Evolutionary conservation across 2,113 vertebrate species (phyloP), one percentile per base, ranked within the genome.

Genomic region (Anolis sagrei): DNA sequence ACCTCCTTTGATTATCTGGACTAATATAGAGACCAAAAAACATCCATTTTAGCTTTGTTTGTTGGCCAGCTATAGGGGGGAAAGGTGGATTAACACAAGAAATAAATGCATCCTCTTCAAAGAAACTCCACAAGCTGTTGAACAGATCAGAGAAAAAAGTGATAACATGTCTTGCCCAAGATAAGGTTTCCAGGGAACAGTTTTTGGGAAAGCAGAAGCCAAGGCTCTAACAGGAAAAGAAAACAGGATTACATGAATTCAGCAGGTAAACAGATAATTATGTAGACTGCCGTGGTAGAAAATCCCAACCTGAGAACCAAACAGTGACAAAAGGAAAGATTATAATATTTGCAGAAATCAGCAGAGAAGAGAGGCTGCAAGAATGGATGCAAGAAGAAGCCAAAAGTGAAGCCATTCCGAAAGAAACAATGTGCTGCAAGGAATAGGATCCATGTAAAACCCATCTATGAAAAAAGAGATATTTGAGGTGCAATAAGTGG

Each of bases 141-240:
- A 34, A 8, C 49, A 39, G 48, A 48, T 51, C 74, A 76, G 49
- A 58, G 29, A 54, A 54, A 27, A 76, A 76, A 32, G n/a, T 19
- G 49, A 27, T 11, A 32, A 5, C 64, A 19, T 32, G 13, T 2
- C 68, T 7, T 58, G 54, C 13, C 54, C 14, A 58, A 58, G 2
- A 16, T 58, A 13, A 58, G 54, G 14, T 58, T 58, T 18, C 54
- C 54, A 16, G 54, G 14, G 18, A 13, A 14, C 87, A 78, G 85
- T 61, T 92, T 89, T 89, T 76, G 83, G 62, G 62, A 89, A 78
- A 87, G 51, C 74, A 68, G 89, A 92, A 94, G 86, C 25, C 84
- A 69, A 62, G n/a, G 14, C 69, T 89, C 58, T 44, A 49, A 44
- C 23, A 86, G 69, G 79, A 91, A 85, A 79, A 84, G 77, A 73